Base-by-base conservation (phyloP, 2,888 invertebrate species). In the Anticlea derivata region DNA sequence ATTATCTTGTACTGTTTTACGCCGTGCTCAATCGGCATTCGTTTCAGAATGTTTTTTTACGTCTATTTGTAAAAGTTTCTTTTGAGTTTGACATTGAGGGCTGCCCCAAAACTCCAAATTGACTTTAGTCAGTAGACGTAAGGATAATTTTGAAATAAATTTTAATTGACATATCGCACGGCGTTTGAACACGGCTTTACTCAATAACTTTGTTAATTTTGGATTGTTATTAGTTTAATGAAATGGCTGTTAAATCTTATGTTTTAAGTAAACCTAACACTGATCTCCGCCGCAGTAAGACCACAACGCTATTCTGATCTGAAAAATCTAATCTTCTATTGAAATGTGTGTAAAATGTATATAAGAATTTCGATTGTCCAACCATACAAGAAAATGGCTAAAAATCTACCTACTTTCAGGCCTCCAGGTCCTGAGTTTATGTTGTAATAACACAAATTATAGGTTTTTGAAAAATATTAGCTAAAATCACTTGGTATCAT, bases 361-460 rank as follows among this genome's bases (percentile, higher is more conserved):
- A 67, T 64, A 61, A 55, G 62, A 50, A 5, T 7, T 17, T 78
- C 78, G 78, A 64, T 67, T 78, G 82, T 84, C 78, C 85, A 84
- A 83, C 77, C 65, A 81, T 81, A 83, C 73, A 76, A 75, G 51
- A 71, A 65, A 46, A 55, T 46, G 43, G 63, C 61, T 55, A 38
- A 35, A 52, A 55, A 37, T 29, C 4, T 31, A 27, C 26, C 2
- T 17, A 3, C 17, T 12, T 27, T 11, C 12, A 29, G 1, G 13
- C 13, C 30, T 46, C 20, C 6, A 34, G 34, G 34, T 22, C 20
- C 34, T 10, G 13, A 33, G n/a, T 7, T 17, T 63, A 61, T 43
- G 17, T 17, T 3, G 17, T 17, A 17, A 17, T 17, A 17, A n/a
- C n/a, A n/a, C 39, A 50, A 35, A 23, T 52, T 53, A 40, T 54